These are phyloP conservation scores for Cephus runcator DNA, from an alignment of 2,888 invertebrate species.

Conservation along the genomic window DNA sequence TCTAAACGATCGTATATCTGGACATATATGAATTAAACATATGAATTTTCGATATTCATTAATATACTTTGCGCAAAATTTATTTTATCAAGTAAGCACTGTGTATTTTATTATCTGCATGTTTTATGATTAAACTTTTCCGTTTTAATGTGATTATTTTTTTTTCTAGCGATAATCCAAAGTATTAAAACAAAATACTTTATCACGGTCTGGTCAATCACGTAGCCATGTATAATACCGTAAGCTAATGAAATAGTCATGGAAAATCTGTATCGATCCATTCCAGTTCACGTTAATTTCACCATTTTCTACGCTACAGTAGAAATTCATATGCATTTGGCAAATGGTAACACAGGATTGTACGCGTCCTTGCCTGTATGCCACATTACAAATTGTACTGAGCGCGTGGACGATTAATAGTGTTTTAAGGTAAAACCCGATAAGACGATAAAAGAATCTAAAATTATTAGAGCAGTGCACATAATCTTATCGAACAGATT, in stretches of 20 bases:
- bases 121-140: background rate
- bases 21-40: too few species aligned
- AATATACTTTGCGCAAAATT: background rate
- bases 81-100: background rate
- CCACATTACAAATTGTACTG: background rate
- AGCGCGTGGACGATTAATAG: background rate
- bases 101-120: background rate
- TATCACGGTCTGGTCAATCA: background rate
- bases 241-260: constrained; percentile 43
- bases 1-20: too few species aligned
- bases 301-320: background rate
- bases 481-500: background rate
- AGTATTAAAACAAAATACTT: background rate
- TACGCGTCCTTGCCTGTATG: background rate
- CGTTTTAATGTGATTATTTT: background rate
- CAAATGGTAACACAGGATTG: background rate
- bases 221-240: background rate
- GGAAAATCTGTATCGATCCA: constrained; percentile 45
- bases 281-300: background rate
- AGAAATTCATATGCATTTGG: background rate
- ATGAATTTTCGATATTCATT: background rate
- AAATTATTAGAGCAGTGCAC: background rate
- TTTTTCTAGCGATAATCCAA: background rate
- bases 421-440: background rate
- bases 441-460: background rate